phyloP scores from a whole-genome alignment of 2,797 vertebrate genomes.

The Rhinogobio ventralis region DNA sequence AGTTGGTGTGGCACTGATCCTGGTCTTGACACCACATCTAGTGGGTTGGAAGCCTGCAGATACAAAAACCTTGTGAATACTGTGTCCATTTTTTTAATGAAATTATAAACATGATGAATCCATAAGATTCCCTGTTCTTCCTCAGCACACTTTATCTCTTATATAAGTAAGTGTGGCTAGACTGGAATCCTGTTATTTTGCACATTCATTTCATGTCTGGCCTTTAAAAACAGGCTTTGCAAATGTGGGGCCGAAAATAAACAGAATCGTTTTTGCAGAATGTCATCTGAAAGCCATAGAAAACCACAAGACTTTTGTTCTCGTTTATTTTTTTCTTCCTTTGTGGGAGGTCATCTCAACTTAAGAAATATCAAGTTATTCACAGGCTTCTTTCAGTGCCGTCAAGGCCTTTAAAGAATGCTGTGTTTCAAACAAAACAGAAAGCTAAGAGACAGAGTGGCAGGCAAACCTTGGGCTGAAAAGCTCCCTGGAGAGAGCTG shows the following conservation, averaged over 20 bases:
- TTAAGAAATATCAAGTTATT: slow-evolving; percentile 32
- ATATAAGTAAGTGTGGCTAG: background rate
- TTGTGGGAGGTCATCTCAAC: background rate
- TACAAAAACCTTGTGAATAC: slow-evolving; percentile 11
- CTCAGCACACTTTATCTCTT: background rate
- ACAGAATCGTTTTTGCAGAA: background rate
- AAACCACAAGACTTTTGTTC: background rate
- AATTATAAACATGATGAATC: slow-evolving; percentile 10
- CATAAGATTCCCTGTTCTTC: background rate
- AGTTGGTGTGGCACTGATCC: slow-evolving; percentile 94
- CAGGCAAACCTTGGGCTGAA: slow-evolving; percentile 92
- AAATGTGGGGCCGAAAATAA: background rate
- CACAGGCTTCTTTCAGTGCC: background rate
- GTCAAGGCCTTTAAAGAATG: slow-evolving; percentile 4
- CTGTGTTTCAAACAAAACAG: slow-evolving; percentile 16
- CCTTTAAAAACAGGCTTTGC: slow-evolving; percentile 16
- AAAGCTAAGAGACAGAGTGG: slow-evolving; percentile 30
- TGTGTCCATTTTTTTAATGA: background rate
- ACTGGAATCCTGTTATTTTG: background rate
- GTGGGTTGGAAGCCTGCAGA: slow-evolving; percentile 91
- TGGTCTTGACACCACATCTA: slow-evolving; percentile 92
- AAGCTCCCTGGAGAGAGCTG: slow-evolving; percentile 96
- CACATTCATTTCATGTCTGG: background rate
- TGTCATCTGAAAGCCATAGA: background rate
- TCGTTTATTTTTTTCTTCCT: background rate